Percentiles rank a stretch among this genome's conserved stretches.
Evolutionary conservation across 2,797 vertebrate genomes (phyloP).

Genomic region (Oryzias sinensis): DNA sequence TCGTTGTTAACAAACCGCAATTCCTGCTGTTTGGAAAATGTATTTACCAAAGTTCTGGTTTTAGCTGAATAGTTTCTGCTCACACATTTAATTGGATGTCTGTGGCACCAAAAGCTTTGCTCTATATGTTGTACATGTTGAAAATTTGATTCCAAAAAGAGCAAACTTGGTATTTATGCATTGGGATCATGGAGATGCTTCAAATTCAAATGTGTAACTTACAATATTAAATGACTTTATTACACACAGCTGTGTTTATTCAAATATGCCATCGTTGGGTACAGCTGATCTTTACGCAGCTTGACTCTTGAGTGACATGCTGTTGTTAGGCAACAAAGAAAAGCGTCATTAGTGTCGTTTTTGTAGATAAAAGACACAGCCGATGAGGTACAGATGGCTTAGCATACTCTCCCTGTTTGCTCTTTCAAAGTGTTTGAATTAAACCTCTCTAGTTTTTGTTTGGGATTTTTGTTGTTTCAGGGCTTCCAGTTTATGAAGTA

Average conservation of each 20-base stretch:
- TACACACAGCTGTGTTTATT: constrained; percentile 9
- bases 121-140: too few relatives aligned
- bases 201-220: too few relatives aligned
- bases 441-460: constrained; percentile 36
- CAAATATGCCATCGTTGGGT: constrained; percentile 11
- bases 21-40: too few relatives aligned
- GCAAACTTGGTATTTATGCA: too few relatives aligned
- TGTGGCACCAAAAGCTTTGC: too few relatives aligned
- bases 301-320: background rate
- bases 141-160: too few relatives aligned
- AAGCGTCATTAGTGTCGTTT: constrained; percentile 26
- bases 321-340: constrained; percentile 13
- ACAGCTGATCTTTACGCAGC: constrained; percentile 17
- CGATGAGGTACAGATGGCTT: constrained; percentile 33
- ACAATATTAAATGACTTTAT: background rate
- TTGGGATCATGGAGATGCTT: too few relatives aligned
- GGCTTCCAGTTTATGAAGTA: constrained; percentile 31
- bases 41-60: too few relatives aligned
- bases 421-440: constrained; percentile 20
- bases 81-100: too few relatives aligned
- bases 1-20: too few relatives aligned
- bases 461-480: constrained; percentile 41
- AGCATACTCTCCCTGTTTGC: constrained; percentile 13
- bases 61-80: too few relatives aligned
- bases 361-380: constrained; percentile 17